A percentile compares a stretch with the other conserved stretches of the same genome.
phyloP scores from a whole-genome alignment of 2,888 invertebrate genomes.

The Lithosia quadra region DNA sequence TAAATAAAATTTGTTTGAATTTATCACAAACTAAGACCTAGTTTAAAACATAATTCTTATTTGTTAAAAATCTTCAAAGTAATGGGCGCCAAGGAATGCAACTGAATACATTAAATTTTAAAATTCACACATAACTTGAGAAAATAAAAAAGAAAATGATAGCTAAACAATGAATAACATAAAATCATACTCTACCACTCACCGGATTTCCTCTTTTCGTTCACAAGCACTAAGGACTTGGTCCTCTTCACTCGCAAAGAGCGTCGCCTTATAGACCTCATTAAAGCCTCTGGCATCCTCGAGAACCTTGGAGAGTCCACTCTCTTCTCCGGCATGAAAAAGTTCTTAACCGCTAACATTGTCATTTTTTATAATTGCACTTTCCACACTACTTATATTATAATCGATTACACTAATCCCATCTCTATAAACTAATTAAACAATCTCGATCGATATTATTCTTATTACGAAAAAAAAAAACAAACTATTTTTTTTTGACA shows the following conservation, averaged over 20 bases:
- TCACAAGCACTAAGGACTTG: conserved; percentile 90
- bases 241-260: conserved; percentile 92
- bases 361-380: conserved; percentile 55
- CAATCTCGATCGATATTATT: conserved; percentile 44
- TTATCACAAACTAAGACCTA: too few species aligned
- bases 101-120: too few species aligned
- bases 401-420: conserved; percentile 42
- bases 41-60: too few species aligned
- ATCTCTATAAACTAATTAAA: conserved; percentile 38
- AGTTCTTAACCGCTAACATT: conserved; percentile 92
- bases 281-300: conserved; percentile 91
- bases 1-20: too few species aligned
- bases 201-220: conserved; percentile 93
- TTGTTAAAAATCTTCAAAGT: too few species aligned
- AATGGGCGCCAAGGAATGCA: too few species aligned
- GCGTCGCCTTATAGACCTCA: conserved; percentile 90
- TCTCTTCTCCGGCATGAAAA: conserved; percentile 89
- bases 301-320: conserved; percentile 87
- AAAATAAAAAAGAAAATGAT: neutral
- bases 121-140: too few species aligned
- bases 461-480: conserved; percentile 45
- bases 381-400: conserved; percentile 31
- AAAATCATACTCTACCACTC: conserved; percentile 84
- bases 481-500: conserved; percentile 47
- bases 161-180: conserved; percentile 1